These are phyloP conservation scores for Penaeus japonicus DNA, from an alignment of 1,140 invertebrate species.

Conservation along the genomic window DNA sequence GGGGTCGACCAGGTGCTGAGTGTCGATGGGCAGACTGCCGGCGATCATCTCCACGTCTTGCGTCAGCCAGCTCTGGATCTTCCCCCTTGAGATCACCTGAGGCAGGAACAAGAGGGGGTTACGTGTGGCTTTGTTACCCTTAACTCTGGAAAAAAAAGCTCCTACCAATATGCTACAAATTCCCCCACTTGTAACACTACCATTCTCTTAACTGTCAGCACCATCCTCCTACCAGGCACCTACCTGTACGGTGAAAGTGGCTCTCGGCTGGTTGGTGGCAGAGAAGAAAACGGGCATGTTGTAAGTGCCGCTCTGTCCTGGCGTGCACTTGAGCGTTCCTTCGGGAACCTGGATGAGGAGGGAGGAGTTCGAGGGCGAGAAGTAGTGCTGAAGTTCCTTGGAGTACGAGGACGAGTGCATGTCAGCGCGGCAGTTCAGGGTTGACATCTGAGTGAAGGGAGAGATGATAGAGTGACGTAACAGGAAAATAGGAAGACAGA, in stretches of 20 bases:
- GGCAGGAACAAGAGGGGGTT: not conserved
- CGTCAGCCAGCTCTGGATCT: not conserved
- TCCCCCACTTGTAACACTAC: too few relatives aligned
- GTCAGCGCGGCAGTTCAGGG: constrained; percentile 23
- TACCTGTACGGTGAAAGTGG: constrained; percentile 16
- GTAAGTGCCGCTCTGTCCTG: not conserved
- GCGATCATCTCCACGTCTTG: not conserved
- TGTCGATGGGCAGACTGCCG: not conserved
- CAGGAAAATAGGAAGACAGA: too few relatives aligned
- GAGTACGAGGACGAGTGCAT: not conserved
- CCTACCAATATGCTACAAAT: too few relatives aligned
- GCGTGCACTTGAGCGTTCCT: not conserved
- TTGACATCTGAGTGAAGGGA: not conserved
- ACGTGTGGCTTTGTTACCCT: too few relatives aligned
- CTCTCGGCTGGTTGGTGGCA: not conserved
- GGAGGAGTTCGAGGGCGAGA: constrained; percentile 38
- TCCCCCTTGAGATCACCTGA: constrained; percentile 1
- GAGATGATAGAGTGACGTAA: too few relatives aligned
- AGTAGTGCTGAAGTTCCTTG: not conserved
- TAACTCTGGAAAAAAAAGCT: too few relatives aligned
- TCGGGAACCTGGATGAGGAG: constrained; percentile 24
- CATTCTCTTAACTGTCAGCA: too few relatives aligned
- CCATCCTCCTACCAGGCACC: not conserved
- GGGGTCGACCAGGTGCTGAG: not conserved
- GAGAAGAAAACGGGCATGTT: not conserved